Evolutionary conservation across 2,797 vertebrate genomes (phyloP), one percentile per base, ranked within the genome.

Genomic region (Taenioides sp.): DNA sequence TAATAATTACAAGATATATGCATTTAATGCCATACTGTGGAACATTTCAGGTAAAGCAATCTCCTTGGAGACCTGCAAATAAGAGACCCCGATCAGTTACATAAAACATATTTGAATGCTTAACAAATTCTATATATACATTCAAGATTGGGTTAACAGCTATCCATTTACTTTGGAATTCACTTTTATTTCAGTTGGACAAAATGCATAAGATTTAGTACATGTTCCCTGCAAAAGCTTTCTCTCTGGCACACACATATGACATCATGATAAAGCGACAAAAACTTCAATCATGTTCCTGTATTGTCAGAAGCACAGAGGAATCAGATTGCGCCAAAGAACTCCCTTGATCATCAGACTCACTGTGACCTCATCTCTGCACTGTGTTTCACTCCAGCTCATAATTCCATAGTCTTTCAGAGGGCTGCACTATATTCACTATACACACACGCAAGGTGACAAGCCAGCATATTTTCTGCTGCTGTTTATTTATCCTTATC

Each of bases 321-420:
- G 31, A 62, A 62, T 62, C 60, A 34, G 60, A 62, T 62, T 2
- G 60, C 20, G 31, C 28, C 20, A 34, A 3, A 28, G 25, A 28
- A 28, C 7, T 34, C 16, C 31, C 17, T 20, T 86, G 85, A 89
- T 87, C 83, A 72, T 64, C 78, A 79, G 70, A 79, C 74, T 85
- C 79, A 50, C 71, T 70, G 76, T 74, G 80, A 84, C 83, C 73
- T 86, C 88, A 87, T 89, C 84, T 54, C 60, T 58, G 34, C 69
- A 49, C 85, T 65, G 81, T 89, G 84, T 87, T 84, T 85, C 80
- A 83, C 84, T 73, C 76, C 74, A 25, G 55, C 67, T 63, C 81
- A 84, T 82, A 65, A 82, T 76, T 59, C 85, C 60, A 69, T 78
- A 78, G 77, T 84, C 62, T 78, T 75, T 78, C 83, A 57, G 73